Base-by-base conservation (phyloP, 2,888 invertebrate species). In the Cyclophora punctaria region DNA sequence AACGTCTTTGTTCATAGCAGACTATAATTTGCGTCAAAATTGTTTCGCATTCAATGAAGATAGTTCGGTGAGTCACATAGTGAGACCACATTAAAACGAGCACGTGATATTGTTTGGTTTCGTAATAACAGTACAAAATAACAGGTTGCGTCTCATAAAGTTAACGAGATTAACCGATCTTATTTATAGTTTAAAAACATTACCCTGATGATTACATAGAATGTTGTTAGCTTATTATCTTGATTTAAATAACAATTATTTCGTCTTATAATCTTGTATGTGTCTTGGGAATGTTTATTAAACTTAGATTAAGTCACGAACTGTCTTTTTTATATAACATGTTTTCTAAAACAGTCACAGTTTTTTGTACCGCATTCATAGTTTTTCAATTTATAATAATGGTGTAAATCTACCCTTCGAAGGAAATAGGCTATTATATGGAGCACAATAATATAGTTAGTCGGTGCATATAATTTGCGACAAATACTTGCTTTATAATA, bases 1-100 rank as follows among this genome's bases (percentile, higher is more conserved):
- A 83, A 72, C 73, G 74, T 81, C 71, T 73, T 79, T 72, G 74
- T 67, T 76, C 63, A 71, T 75, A 81, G 73, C 78, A 83, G 78
- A 71, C 73, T 86, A 81, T 86, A 87, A 87, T 87, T 85, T 86
- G 83, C 73, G 83, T 85, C 80, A 78, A 80, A 83, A 83, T 81
- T 76, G 83, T 84, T 83, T 79, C 71, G 76, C 77, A 76, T 76
- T 71, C 77, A 74, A 82, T 81, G 78, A 80, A 77, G 75, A 80
- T 78, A 63, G 79, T 68, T 67, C 56, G 60, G 70, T 81, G 83
- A 80, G 73, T 80, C 80, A 71, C 62, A 58, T 40, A 34, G 45
- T 49, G 55, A 58, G 63, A 62, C 62, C 60, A 66, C 64, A 67
- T 70, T 71, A 69, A 75, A 73, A 51, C 64, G 66, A 75, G 78